Percentiles rank a stretch among this genome's conserved stretches.
These are phyloP conservation scores for Temnothorax curvispinosus DNA, from an alignment of 1,140 invertebrate genomes.

Conservation along the genomic window DNA sequence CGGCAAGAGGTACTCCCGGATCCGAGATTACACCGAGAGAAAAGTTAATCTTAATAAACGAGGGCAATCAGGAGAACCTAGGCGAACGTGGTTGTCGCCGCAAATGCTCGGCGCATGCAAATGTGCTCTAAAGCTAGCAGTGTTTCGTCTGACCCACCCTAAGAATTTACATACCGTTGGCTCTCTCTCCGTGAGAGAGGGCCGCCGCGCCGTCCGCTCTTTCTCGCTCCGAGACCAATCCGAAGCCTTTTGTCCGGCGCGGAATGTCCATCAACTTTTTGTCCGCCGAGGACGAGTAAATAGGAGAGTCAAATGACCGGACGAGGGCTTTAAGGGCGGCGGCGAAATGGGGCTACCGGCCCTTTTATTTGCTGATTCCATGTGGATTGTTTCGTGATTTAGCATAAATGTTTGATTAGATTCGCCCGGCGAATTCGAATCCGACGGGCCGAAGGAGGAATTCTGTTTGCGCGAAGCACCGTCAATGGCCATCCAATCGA, in stretches of 20 bases:
- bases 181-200: slow-evolving; percentile 30
- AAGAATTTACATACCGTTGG: slow-evolving; percentile 83
- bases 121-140: slow-evolving; percentile 75
- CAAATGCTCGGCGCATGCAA: slow-evolving; percentile 85
- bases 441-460: slow-evolving; percentile 25
- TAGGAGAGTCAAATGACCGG: slow-evolving; percentile 86
- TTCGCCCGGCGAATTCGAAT: slow-evolving; percentile 74
- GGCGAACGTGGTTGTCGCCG: slow-evolving; percentile 74
- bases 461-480: slow-evolving; percentile 74
- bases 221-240: slow-evolving; percentile 63
- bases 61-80: slow-evolving; percentile 82
- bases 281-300: slow-evolving; percentile 77
- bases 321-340: slow-evolving; percentile 82
- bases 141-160: slow-evolving; percentile 67
- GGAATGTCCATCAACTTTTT: slow-evolving; percentile 80
- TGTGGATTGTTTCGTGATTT: slow-evolving; percentile 87
- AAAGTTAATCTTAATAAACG: slow-evolving; percentile 87
- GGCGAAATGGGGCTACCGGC: slow-evolving; percentile 77
- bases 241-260: slow-evolving; percentile 82
- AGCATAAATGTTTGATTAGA: slow-evolving; percentile 87
- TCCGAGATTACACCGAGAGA: slow-evolving; percentile 82
- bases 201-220: slow-evolving; percentile 7
- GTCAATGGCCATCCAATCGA: slow-evolving; percentile 74
- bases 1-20: slow-evolving; percentile 4
- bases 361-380: slow-evolving; percentile 86